Conservation (phyloP, 1,140 invertebrate species). For the Eciton burchellii region DNA sequence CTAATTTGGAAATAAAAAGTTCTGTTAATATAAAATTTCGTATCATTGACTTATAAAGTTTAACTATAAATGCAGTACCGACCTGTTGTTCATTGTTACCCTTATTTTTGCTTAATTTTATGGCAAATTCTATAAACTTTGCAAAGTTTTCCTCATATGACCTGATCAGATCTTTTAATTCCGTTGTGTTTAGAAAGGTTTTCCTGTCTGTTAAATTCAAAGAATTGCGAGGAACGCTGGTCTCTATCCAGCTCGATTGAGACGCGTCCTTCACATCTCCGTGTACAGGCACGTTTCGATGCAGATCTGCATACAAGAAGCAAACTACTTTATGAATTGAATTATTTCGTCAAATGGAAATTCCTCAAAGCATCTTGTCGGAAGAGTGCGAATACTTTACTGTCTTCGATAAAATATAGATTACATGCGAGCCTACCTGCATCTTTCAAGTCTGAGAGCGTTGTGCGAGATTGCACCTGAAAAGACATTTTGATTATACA, state of each 20-base stretch:
- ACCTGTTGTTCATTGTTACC: neutral
- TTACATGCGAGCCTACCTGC: no score
- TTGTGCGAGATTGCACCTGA: no score
- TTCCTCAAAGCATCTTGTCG: neutral
- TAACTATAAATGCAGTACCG: no score
- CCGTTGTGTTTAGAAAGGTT: neutral
- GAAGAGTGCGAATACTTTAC: no score
- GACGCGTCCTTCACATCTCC: neutral
- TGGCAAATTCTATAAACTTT: neutral
- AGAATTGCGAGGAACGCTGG: neutral
- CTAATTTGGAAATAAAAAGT: no score
- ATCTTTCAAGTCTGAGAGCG: no score
- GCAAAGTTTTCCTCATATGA: constrained; percentile 10
- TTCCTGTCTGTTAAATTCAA: neutral
- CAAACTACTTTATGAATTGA: neutral
- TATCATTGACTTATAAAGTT: no score
- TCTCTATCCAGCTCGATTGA: neutral
- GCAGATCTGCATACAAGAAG: neutral
- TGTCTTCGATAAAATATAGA: no score
- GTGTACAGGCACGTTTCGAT: constrained; percentile 29
- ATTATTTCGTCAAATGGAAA: neutral
- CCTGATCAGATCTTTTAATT: constrained; percentile 28
- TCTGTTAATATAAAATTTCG: no score
- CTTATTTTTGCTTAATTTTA: constrained; percentile 12
- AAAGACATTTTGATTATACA: no score